Evolutionary conservation across 2,888 invertebrate genomes (phyloP).

Genomic region (Torymus tubicola): DNA sequence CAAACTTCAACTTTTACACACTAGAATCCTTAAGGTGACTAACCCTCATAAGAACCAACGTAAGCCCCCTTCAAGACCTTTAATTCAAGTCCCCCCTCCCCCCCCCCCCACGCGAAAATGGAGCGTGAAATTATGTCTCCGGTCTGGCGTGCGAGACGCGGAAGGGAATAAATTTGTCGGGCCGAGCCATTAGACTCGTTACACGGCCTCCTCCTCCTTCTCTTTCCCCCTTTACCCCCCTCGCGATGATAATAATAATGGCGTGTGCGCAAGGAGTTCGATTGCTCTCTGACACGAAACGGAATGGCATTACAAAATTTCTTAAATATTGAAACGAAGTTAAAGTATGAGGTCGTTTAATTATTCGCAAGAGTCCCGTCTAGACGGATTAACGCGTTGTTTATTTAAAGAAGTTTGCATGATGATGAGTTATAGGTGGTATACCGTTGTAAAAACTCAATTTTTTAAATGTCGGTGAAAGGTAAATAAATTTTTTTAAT

Average conservation of each 20-base stretch:
- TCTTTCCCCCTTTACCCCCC: too few relatives aligned
- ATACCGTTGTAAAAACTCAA: too few relatives aligned
- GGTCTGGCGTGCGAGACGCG: background rate
- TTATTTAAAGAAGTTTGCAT: too few relatives aligned
- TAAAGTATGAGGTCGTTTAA: too few relatives aligned
- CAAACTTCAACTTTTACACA: too few relatives aligned
- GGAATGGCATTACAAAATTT: background rate
- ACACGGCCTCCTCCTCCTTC: background rate
- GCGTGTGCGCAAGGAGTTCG: constrained; percentile 5
- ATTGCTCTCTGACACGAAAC: background rate
- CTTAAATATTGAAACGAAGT: background rate
- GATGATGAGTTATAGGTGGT: too few relatives aligned
- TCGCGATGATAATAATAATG: constrained; percentile 13
- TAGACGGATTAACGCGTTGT: too few relatives aligned
- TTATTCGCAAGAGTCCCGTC: too few relatives aligned
- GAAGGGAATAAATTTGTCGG: constrained; percentile 51
- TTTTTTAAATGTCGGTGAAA: too few relatives aligned
- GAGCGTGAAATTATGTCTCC: constrained; percentile 47
- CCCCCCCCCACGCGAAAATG: constrained; percentile 42
- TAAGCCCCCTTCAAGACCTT: background rate
- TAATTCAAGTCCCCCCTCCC: constrained; percentile 2
- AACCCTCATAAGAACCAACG: background rate
- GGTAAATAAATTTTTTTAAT: too few relatives aligned
- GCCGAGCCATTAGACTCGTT: constrained; percentile 44
- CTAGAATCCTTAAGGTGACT: too few relatives aligned